Evolutionary conservation across 1,140 invertebrate species (phyloP), one percentile per base, ranked within the genome.

Genomic region (Coelopa frigida): DNA sequence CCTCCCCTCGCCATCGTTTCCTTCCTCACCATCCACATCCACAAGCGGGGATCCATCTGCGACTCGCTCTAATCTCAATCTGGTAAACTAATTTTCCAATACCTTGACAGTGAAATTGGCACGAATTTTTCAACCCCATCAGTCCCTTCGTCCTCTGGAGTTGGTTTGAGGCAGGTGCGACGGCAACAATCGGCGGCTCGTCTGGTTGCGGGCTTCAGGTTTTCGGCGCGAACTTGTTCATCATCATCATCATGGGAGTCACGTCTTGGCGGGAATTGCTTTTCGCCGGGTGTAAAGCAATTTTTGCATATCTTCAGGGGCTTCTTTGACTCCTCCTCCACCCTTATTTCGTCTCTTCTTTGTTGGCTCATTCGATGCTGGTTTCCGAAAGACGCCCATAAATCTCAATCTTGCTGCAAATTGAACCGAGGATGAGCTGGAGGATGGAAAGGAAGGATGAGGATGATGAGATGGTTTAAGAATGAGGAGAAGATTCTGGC

Each of bases 51-150:
- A n/a, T n/a, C 49, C 61, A 56, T 55, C 55, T 57, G 61, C 57
- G 61, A 64, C 61, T 64, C 53, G 27, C 45, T 46, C 45, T 46
- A 46, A 46, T 46, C 45, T 48, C n/a, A 61, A 61, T 63, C 60
- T 53, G 58, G 60, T 64, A 64, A 64, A 64, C 61, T 64, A 64
- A 64, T 64, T 64, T 64, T 64, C 61, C 58, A 61, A 63, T 63
- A 63, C 63, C 60, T 63, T 63, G 61, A 61, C 61, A 64, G 61
- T 56, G 58, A 64, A 64, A 64, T 64, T 64, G 61, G 61, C 58
- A 61, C 58, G 57, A 62, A 49, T 58, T 26, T 4, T 41, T 39
- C 24, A 14, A 29, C 4, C 14, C 12, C 26, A 20, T 20, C 40
- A 29, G 26, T 29, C 12, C 18, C 24, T 12, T 29, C 40, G 32